Percentiles rank a stretch among this genome's conserved stretches.
These are phyloP conservation scores for Mesorhabditis sp. DNA, from an alignment of 2,888 invertebrate species.

Conservation along the genomic window DNA sequence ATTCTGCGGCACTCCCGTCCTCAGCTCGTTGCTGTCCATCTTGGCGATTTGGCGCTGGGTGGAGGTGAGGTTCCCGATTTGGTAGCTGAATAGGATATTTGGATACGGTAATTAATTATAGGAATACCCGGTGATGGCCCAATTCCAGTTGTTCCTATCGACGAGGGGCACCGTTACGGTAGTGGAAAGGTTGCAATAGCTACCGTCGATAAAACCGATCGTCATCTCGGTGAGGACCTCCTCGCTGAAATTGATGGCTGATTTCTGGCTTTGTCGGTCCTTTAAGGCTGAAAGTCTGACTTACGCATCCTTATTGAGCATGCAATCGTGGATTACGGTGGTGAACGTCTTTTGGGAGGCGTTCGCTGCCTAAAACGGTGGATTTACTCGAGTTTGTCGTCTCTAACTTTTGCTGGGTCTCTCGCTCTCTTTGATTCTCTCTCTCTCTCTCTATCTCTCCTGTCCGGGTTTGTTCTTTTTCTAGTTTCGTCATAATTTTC, in stretches of 20 bases:
- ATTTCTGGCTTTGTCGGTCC: background rate
- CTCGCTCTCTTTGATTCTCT: too few species aligned
- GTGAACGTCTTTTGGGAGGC: background rate
- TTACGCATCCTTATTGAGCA: constrained; percentile 1
- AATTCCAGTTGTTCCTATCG: constrained; percentile 1
- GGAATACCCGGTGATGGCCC: background rate
- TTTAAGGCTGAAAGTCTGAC: background rate
- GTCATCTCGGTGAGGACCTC: background rate
- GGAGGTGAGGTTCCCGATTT: background rate
- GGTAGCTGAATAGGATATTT: background rate
- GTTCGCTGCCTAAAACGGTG: background rate
- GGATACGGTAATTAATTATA: background rate
- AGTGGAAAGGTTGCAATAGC: background rate
- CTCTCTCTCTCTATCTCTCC: too few species aligned
- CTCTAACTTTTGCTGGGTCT: too few species aligned
- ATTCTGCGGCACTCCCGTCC: constrained; percentile 2
- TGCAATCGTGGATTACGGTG: background rate
- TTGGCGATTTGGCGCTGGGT: background rate
- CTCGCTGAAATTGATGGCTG: background rate
- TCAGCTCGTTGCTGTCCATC: background rate
- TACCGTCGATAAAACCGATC: constrained; percentile 1
- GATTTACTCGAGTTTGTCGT: too few species aligned
- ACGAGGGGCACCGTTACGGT: background rate
- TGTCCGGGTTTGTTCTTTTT: too few species aligned
- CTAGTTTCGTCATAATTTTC: too few species aligned